Conservation (phyloP, 2,888 invertebrate species). For the Netelia virgata region DNA sequence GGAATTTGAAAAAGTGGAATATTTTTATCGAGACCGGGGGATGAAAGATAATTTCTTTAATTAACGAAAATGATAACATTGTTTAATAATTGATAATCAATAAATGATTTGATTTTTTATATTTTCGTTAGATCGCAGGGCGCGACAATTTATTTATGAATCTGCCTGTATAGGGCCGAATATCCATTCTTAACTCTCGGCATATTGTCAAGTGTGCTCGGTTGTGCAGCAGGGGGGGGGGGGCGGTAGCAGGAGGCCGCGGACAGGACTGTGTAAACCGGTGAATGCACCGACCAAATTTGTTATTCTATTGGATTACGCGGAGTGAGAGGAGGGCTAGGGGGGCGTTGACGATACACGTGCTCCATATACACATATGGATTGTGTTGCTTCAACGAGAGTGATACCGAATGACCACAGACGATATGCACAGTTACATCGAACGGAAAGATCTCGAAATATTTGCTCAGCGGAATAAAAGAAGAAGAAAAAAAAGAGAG, state of each 20-base stretch:
- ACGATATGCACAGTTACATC: constrained; percentile 13
- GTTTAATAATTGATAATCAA: no score
- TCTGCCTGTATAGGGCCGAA: neutral
- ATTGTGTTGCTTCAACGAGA: constrained; percentile 1
- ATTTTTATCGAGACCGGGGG: no score
- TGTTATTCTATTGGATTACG: constrained; percentile 82
- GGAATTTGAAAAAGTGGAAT: no score
- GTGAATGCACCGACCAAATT: constrained; percentile 78
- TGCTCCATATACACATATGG: constrained; percentile 21
- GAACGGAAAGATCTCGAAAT: constrained; percentile 23
- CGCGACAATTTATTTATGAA: neutral
- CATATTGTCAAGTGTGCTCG: constrained; percentile 81
- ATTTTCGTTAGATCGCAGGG: neutral
- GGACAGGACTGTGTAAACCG: constrained; percentile 63
- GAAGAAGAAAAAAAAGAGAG: no score
- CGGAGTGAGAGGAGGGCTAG: constrained; percentile 22
- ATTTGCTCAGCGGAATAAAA: neutral
- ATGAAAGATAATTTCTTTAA: no score
- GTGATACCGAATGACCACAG: constrained; percentile 44
- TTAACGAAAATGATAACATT: no score
- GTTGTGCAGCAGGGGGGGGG: constrained; percentile 19
- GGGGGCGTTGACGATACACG: constrained; percentile 45
- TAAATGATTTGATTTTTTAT: neutral
- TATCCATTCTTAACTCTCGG: constrained; percentile 60
- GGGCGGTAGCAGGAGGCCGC: constrained; percentile 24